These are phyloP conservation scores for Rhyacophila evoluta DNA, from an alignment of 2,888 invertebrate genomes.

Conservation along the genomic window DNA sequence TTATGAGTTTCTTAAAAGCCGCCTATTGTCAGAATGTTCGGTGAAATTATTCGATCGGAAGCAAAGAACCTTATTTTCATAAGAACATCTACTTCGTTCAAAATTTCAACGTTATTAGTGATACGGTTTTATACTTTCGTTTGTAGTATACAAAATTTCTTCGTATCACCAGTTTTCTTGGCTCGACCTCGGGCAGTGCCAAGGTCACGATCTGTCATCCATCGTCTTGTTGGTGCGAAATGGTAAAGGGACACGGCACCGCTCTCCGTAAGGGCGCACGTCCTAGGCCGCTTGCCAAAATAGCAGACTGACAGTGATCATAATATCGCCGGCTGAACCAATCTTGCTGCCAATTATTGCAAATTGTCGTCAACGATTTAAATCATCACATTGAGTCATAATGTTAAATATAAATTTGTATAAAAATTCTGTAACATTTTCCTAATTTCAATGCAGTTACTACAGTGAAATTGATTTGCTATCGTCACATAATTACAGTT, in stretches of 20 bases:
- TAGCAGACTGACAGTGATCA: background rate
- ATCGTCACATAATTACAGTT: background rate
- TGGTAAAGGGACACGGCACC: background rate
- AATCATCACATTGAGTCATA: background rate
- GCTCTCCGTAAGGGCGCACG: background rate
- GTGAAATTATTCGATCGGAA: background rate
- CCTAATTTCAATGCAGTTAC: background rate
- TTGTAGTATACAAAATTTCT: background rate
- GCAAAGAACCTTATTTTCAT: background rate
- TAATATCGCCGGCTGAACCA: background rate
- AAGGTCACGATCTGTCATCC: slow-evolving; percentile 35
- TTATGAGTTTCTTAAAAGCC: no score
- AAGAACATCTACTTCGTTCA: background rate
- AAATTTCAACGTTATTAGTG: background rate
- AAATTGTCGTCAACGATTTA: background rate
- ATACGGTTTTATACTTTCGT: background rate
- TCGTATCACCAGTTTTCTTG: background rate
- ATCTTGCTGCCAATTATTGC: background rate
- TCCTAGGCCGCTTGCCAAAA: background rate
- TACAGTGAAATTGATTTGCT: background rate
- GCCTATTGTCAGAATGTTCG: background rate
- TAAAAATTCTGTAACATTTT: background rate
- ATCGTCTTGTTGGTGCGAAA: background rate
- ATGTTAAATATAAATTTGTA: background rate
- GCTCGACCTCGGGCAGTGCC: slow-evolving; percentile 38